Conservation (phyloP, 35 echinoderm and acorn worm species). For the Ophiothrix spiculata region DNA sequence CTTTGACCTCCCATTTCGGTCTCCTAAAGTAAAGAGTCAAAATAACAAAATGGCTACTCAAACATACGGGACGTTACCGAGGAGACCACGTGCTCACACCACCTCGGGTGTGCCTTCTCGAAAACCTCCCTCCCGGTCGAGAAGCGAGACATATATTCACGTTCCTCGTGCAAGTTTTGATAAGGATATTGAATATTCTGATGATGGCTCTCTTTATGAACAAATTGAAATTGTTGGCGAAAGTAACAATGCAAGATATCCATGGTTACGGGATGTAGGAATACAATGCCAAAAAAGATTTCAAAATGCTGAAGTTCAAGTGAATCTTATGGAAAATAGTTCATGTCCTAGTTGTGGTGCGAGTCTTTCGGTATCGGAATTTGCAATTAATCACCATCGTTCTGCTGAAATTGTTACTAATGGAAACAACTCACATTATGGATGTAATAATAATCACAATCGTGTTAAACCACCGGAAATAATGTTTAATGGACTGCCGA, state of each 20-base stretch:
- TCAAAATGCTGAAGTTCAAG: not conserved
- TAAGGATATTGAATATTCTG: constrained; percentile 18
- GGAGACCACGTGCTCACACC: not conserved
- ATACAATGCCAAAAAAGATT: constrained; percentile 25
- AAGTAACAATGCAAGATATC: constrained; percentile 30
- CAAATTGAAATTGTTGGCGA: constrained; percentile 45
- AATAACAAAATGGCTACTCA: not conserved
- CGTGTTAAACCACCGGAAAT: not conserved
- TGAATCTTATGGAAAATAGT: not conserved
- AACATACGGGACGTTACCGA: not conserved
- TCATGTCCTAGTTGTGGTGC: not conserved
- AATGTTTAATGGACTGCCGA: not conserved
- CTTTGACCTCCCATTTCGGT: not conserved
- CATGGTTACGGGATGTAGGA: constrained; percentile 49
- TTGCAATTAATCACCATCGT: not conserved
- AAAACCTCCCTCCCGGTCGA: not conserved
- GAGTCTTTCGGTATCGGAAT: not conserved
- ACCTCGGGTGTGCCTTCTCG: not conserved
- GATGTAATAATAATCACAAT: no score
- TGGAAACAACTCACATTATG: not conserved
- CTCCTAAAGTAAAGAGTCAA: not conserved
- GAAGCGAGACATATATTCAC: not conserved
- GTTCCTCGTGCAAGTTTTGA: not conserved
- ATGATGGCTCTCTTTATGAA: constrained; percentile 29
- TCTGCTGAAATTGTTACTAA: not conserved